Evolutionary conservation across 2,888 invertebrate species (phyloP), one percentile per base, ranked within the genome.

Genomic region (Hirudinaria manillensis): DNA sequence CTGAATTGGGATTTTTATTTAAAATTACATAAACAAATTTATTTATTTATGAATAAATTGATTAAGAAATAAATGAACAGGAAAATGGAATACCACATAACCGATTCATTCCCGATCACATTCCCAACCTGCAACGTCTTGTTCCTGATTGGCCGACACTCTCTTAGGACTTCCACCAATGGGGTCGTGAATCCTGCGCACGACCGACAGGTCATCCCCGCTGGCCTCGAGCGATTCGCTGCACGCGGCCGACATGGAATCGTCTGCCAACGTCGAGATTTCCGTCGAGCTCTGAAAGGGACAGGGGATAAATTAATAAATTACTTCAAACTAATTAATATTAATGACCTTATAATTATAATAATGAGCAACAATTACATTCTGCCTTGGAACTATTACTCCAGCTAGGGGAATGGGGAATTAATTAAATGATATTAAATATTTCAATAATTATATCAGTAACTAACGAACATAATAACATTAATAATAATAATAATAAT

Each of bases 221-320:
- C 32, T 36, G 10, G 68, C 68, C 6, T 68, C 36, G 3, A 68
- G 36, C 7, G 68, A 34, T 16, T 68, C 68, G 21, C 68, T 68
- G 36, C 68, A 68, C 1, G 68, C 68, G 16, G 68, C 68, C 1
- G 68, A 68, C n/a, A 32, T 68, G 4, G 68, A 36, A 19, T 68
- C 68, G 32, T 68, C 68, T 2, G 68, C 36, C 32, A 68, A n/a
- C 1, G 68, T 36, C 0, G 68, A 68, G 36, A 68, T 68, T 21
- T 68, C 68, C 3, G 68, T 68, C 36, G 68, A 68, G 68, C 68
- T 68, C 68, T 53, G 61, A 61, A 16, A 10, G 24, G 61, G 24
- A 16, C 1, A 61, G n/a, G 21, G 56, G 13, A 13, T 13, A 27
- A 56, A 4, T 3, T 4, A 29, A 27, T 21, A n/a, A 7, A 7